A percentile compares a stretch with the other conserved stretches of the same genome.
These are phyloP conservation scores for Caenorhabditis remanei DNA, from an alignment of 1,140 invertebrate species.

Conservation along the genomic window DNA sequence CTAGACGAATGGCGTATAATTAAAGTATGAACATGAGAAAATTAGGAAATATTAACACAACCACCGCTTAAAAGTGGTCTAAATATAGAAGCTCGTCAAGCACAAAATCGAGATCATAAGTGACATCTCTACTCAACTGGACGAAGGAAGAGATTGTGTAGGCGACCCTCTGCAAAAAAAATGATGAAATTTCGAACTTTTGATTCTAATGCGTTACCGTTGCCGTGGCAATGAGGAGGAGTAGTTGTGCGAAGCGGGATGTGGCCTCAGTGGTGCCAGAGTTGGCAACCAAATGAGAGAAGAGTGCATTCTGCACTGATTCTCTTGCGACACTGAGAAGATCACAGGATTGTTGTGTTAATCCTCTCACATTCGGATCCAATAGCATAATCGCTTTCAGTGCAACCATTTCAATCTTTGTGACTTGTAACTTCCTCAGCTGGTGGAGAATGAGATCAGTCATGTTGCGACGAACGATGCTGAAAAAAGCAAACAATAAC, in stretches of 20 bases:
- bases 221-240: slow-evolving; percentile 72
- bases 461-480: slow-evolving; percentile 56
- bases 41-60: not conserved
- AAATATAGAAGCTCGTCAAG: slow-evolving; percentile 45
- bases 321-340: slow-evolving; percentile 71
- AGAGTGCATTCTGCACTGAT: slow-evolving; percentile 74
- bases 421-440: slow-evolving; percentile 56
- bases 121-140: slow-evolving; percentile 47
- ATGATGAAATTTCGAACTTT: slow-evolving; percentile 21
- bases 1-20: not conserved
- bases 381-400: slow-evolving; percentile 76
- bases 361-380: slow-evolving; percentile 70
- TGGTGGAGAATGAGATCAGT: slow-evolving; percentile 54
- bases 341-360: slow-evolving; percentile 61
- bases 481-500: slow-evolving; percentile 49
- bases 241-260: slow-evolving; percentile 70
- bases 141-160: slow-evolving; percentile 33
- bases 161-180: slow-evolving; percentile 56
- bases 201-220: slow-evolving; percentile 67
- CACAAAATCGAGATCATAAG: not conserved
- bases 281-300: slow-evolving; percentile 67
- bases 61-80: slow-evolving; percentile 1
- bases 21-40: not conserved
- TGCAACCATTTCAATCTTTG: slow-evolving; percentile 70
- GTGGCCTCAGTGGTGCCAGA: slow-evolving; percentile 67